phyloP scores from a whole-genome alignment of 2,797 vertebrate genomes.

The Pempheris klunzingeri region DNA sequence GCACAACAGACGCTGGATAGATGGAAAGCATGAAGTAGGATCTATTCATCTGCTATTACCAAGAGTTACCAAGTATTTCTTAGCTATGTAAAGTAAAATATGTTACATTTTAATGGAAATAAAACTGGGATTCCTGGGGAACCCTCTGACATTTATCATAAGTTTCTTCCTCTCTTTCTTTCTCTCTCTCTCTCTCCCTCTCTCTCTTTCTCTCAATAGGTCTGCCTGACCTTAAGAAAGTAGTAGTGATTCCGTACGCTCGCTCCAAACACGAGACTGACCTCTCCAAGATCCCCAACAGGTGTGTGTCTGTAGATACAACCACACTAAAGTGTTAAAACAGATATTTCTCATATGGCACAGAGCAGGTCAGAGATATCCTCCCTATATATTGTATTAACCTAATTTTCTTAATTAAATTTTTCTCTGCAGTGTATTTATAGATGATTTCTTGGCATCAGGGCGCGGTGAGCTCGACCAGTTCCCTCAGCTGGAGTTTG shows the following conservation, averaged over 20 bases:
- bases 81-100: neutral
- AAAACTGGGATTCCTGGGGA: neutral
- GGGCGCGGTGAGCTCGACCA: slow-evolving; percentile 88
- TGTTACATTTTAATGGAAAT: neutral
- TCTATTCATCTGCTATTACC: neutral
- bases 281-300: slow-evolving; percentile 93
- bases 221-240: slow-evolving; percentile 92
- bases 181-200: neutral
- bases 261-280: slow-evolving; percentile 88
- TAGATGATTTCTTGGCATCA: slow-evolving; percentile 92
- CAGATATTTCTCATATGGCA: neutral
- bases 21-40: neutral
- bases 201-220: slow-evolving; percentile 78
- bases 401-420: neutral
- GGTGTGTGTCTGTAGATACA: slow-evolving; percentile 80
- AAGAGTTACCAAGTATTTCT: slow-evolving; percentile 1
- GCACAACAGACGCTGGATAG: neutral
- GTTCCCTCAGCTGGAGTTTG: slow-evolving; percentile 95
- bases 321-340: neutral
- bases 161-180: neutral
- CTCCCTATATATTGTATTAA: no score
- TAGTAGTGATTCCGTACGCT: slow-evolving; percentile 94
- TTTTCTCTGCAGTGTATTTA: slow-evolving; percentile 85
- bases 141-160: neutral
- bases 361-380: neutral